Evolutionary conservation across 2,113 vertebrate species (phyloP).

Genomic region (Heterocephalus glaber): DNA sequence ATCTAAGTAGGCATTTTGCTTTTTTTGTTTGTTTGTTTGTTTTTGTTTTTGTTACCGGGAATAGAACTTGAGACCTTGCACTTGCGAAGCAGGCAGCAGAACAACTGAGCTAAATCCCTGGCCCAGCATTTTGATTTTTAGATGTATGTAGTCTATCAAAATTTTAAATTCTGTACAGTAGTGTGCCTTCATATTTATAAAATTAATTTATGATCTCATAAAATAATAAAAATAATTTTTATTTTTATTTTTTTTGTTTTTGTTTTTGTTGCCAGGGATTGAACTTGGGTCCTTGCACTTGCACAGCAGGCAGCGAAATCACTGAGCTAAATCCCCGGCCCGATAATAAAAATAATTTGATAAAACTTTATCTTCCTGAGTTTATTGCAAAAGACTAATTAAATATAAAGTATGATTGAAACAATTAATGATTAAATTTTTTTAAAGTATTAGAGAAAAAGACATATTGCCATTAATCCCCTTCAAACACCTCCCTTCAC

Average conservation of each 20-base stretch:
- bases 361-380: neutral
- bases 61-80: too few relatives aligned
- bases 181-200: neutral
- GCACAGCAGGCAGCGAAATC: too few relatives aligned
- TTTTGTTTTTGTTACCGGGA: too few relatives aligned
- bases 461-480: neutral
- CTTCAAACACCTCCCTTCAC: neutral
- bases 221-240: neutral
- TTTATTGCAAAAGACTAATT: neutral
- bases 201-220: neutral
- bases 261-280: too few relatives aligned
- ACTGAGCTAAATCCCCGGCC: too few relatives aligned
- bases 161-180: neutral
- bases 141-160: neutral
- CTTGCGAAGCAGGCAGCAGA: too few relatives aligned
- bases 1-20: neutral
- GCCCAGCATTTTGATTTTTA: neutral
- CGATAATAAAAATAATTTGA: neutral
- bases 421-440: neutral
- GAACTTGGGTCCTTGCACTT: too few relatives aligned
- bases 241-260: too few relatives aligned
- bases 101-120: too few relatives aligned
- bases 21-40: too few relatives aligned
- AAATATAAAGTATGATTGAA: neutral
- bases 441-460: neutral